A percentile compares a stretch with the other conserved stretches of the same genome.
phyloP scores from a whole-genome alignment of 2,113 vertebrate genomes.

The Calonectris borealis region DNA sequence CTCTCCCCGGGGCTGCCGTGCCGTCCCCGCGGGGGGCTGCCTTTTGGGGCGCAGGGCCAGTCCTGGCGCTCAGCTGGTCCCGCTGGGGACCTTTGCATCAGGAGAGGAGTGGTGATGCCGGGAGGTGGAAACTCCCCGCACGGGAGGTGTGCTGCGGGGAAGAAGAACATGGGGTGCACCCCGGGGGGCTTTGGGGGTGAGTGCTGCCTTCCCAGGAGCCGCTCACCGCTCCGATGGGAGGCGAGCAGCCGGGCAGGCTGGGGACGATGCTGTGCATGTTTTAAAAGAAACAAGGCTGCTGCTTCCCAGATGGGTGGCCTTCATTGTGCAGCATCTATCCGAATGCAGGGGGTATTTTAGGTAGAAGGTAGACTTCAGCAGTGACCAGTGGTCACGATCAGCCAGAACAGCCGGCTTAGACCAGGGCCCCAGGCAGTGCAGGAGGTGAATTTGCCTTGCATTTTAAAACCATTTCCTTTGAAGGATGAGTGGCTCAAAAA shows the following conservation, averaged over 20 bases:
- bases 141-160: rapidly evolving
- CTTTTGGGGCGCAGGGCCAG: not conserved
- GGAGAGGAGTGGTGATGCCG: not conserved
- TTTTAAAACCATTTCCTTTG: not conserved
- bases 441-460: not conserved
- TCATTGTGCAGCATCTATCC: not conserved
- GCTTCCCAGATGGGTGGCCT: not conserved
- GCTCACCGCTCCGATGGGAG: not conserved
- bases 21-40: rapidly evolving
- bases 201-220: not conserved
- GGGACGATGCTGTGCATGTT: not conserved
- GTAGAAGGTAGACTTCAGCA: not conserved
- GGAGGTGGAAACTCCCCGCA: not conserved
- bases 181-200: rapidly evolving
- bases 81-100: not conserved
- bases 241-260: rapidly evolving
- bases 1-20: not conserved
- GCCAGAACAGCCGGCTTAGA: not conserved
- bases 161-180: not conserved
- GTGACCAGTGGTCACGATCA: not conserved
- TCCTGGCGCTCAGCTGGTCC: rapidly evolving
- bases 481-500: not conserved
- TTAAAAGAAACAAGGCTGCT: not conserved
- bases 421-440: no score
- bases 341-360: not conserved